Evolutionary conservation across 2,797 vertebrate species (phyloP).

Genomic region (Calcarius lapponicus): DNA sequence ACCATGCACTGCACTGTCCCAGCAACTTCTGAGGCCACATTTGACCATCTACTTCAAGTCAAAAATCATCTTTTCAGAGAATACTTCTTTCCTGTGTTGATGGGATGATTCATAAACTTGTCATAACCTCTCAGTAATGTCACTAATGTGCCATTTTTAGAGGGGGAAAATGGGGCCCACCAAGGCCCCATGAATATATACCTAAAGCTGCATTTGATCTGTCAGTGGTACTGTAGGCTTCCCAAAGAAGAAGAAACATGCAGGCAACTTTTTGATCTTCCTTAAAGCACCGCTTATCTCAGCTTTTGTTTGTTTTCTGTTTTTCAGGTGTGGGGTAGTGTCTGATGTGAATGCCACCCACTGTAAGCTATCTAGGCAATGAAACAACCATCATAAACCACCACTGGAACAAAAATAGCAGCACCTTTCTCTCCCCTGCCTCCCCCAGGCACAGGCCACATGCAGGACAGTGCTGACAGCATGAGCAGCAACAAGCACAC

Average conservation of each 20-base stretch:
- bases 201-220: conserved; percentile 16
- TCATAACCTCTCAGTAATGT: not conserved
- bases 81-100: not conserved
- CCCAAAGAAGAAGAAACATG: conserved; percentile 13
- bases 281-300: conserved; percentile 23
- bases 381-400: not conserved
- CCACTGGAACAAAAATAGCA: conserved; percentile 10
- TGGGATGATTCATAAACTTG: not conserved
- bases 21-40: not conserved
- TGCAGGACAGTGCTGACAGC: not conserved
- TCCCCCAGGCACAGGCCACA: not conserved
- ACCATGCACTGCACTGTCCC: not conserved
- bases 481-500: not conserved
- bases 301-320: conserved; percentile 61
- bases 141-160: not conserved
- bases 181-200: not conserved
- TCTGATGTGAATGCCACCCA: conserved; percentile 61
- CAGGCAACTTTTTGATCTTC: conserved; percentile 53
- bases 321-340: not conserved
- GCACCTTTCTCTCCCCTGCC: not conserved
- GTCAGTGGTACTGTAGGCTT: not conserved
- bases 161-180: not conserved
- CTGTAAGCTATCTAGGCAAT: not conserved
- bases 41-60: accelerated
- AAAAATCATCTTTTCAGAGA: not conserved